Evolutionary conservation across 2,888 invertebrate genomes (phyloP).

Genomic region (Hemicrepidius hirtus): DNA sequence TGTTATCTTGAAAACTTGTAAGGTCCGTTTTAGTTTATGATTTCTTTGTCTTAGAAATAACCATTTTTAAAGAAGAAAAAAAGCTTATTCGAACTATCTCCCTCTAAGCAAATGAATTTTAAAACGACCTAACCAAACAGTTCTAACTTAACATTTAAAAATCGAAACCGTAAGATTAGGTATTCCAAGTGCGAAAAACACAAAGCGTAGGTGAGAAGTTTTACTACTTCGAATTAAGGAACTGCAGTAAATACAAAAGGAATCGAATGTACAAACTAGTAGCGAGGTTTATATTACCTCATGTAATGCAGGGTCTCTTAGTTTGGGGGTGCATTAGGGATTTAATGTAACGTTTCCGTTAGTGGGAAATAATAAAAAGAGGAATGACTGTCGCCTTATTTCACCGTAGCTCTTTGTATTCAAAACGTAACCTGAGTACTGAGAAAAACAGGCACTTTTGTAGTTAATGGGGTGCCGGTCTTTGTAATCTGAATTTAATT

Average conservation of each 20-base stretch:
- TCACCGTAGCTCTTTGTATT: conserved; percentile 30
- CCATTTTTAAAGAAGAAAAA: no score
- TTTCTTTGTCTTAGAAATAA: no score
- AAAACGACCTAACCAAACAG: no score
- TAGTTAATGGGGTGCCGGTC: conserved; percentile 38
- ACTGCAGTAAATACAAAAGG: conserved; percentile 36
- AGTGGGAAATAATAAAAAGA: conserved; percentile 28
- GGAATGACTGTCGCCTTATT: conserved; percentile 27
- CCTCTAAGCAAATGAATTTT: no score
- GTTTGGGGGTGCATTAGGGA: conserved; percentile 26
- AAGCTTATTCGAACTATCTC: no score
- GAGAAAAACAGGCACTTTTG: conserved; percentile 36
- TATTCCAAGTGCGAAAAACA: conserved; percentile 16
- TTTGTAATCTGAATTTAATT: conserved; percentile 42
- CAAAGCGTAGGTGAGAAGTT: conserved; percentile 19
- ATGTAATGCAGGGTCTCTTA: conserved; percentile 28
- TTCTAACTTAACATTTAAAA: no score
- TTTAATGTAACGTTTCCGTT: conserved; percentile 34
- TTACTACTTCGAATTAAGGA: conserved; percentile 30
- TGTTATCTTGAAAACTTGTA: no score
- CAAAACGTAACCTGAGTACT: conserved; percentile 37
- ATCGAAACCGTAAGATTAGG: neutral
- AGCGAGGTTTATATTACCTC: conserved; percentile 25
- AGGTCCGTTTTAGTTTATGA: no score
- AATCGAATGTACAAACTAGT: conserved; percentile 21